Evolutionary conservation across 2,113 vertebrate genomes (phyloP).

Genomic region (Camelus dromedarius): DNA sequence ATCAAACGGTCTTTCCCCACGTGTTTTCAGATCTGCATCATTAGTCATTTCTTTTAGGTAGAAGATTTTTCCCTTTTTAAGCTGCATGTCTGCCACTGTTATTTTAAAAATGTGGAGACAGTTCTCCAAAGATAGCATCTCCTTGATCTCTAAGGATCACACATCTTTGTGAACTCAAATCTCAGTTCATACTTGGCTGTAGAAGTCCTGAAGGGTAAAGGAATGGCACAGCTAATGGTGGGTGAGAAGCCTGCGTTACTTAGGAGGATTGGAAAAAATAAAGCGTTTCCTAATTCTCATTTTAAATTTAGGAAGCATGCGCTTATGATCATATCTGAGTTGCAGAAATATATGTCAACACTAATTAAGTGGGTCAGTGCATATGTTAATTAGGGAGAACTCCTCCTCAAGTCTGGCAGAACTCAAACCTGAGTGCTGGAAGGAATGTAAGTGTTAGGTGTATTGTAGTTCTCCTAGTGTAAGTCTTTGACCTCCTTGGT

Average conservation of each 20-base stretch:
- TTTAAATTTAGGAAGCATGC: background rate
- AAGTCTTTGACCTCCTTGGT: no score
- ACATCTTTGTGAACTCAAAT: constrained; percentile 24
- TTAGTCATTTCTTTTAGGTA: background rate
- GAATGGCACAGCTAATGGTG: background rate
- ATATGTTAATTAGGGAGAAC: background rate
- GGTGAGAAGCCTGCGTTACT: background rate
- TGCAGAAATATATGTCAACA: background rate
- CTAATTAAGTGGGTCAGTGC: background rate
- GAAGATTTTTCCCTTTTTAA: background rate
- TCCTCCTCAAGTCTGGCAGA: no score
- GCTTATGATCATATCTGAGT: background rate
- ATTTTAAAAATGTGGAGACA: background rate
- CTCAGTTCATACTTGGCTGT: background rate
- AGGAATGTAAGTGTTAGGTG: no score
- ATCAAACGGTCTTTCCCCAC: background rate
- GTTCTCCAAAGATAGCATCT: constrained; percentile 18
- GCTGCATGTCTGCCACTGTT: background rate
- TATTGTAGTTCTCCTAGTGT: no score
- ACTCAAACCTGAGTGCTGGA: no score
- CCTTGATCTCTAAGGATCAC: background rate
- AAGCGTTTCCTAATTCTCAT: background rate
- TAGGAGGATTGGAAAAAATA: background rate
- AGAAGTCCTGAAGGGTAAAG: background rate
- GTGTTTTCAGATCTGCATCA: background rate